A percentile compares a stretch with the other conserved stretches of the same genome.
These are phyloP conservation scores for Pitangus sulphuratus DNA, from an alignment of 2,797 vertebrate genomes.

Conservation along the genomic window DNA sequence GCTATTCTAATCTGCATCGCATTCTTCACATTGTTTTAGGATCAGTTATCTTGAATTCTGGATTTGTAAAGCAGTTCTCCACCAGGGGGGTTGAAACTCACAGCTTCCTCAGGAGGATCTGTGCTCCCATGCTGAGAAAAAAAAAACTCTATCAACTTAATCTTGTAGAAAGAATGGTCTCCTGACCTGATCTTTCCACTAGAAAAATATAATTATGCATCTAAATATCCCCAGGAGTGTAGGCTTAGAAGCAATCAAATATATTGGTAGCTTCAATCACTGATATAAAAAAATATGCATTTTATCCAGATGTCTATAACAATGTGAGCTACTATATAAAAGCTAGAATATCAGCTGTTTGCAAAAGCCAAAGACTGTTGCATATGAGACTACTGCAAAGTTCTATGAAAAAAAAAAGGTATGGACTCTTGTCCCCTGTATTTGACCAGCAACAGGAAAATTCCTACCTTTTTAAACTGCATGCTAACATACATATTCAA, in stretches of 20 bases:
- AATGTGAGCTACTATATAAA: not conserved
- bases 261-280: not conserved
- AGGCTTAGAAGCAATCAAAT: not conserved
- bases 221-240: not conserved
- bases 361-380: not conserved
- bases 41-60: conserved; percentile 60
- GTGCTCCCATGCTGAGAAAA: not conserved
- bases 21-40: conserved; percentile 57
- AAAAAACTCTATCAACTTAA: not conserved
- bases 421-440: not conserved
- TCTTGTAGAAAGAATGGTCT: conserved; percentile 17
- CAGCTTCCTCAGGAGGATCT: not conserved
- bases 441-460: not conserved
- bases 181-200: not conserved
- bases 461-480: not conserved
- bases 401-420: not conserved
- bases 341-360: not conserved
- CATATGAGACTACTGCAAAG: not conserved
- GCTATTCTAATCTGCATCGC: conserved; percentile 23
- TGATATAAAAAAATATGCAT: not conserved
- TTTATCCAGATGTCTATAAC: not conserved
- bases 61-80: conserved; percentile 30
- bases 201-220: not conserved
- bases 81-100: not conserved
- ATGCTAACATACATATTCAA: not conserved